Percentiles rank a stretch among this genome's conserved stretches.
These are phyloP conservation scores for Drosophila meridionalis DNA, from an alignment of 2,888 invertebrate species.

Conservation along the genomic window DNA sequence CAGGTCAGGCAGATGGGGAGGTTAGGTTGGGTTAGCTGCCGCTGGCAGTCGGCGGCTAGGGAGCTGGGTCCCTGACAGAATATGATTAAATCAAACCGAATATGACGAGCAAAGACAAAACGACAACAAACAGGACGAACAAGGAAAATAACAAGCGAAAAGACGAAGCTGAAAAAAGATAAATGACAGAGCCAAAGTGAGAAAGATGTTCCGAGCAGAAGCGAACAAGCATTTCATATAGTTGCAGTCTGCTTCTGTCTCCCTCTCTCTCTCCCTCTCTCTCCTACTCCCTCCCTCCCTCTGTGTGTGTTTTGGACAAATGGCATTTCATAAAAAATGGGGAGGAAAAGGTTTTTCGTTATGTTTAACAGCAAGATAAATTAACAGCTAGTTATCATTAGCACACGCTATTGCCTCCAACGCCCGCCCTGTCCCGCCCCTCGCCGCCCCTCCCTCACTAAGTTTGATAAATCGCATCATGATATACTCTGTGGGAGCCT, in stretches of 20 bases:
- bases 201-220: conserved; percentile 40
- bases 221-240: conserved; percentile 13
- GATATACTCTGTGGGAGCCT: neutral
- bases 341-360: conserved; percentile 9
- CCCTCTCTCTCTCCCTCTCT: too few species aligned
- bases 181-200: conserved; percentile 40
- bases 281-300: neutral
- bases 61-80: conserved; percentile 29
- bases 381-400: conserved; percentile 47
- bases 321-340: conserved; percentile 49
- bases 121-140: conserved; percentile 20
- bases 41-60: neutral
- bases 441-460: too few species aligned
- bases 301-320: conserved; percentile 26
- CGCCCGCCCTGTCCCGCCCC: neutral
- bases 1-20: neutral
- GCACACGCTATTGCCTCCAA: conserved; percentile 26
- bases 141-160: conserved; percentile 26
- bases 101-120: conserved; percentile 34
- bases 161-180: conserved; percentile 15
- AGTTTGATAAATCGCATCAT: conserved; percentile 7
- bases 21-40: too few species aligned
- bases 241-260: neutral
- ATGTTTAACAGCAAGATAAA: conserved; percentile 18
- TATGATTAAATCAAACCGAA: conserved; percentile 65